Base-by-base conservation (phyloP, 1,140 invertebrate genomes). In the Apis cerana region DNA sequence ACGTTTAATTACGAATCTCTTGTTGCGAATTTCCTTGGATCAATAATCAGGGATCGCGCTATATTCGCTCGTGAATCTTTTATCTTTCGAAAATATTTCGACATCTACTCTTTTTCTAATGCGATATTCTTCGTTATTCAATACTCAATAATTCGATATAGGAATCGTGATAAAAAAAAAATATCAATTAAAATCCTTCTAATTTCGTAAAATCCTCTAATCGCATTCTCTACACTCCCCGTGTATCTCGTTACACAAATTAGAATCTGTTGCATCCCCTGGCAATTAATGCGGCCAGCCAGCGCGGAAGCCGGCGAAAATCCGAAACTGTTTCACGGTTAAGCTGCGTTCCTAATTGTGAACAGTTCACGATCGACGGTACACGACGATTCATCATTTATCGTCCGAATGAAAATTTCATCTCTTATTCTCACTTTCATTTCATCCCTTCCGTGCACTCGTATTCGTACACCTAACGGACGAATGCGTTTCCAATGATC, bases 231-330 rank as follows among this genome's bases (percentile, higher is more conserved):
- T 23, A 7, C 9, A 48, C 17, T 15, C 1, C 21, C 27, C 43
- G 58, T 52, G 59, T 54, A 78, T 78, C 70, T 78, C 65, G 21
- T n/a, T 50, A 43, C 52, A 59, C 54, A 81, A 81, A 81, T 72
- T 81, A 81, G 70, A 62, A 64, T 61, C 65, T 54, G 52, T 43
- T 74, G 65, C 50, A 43, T 48, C 17, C 48, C 21, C 12, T 3
- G 13, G 33, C 23, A 81, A 74, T 81, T 81, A 81, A 81, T 67
- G 52, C 71, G 71, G 75, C 75, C 79, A 81, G 61, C 75, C 75
- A 43, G 52, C 21, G 15, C 17, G n/a, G 79, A 48, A 56, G 52
- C 4, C 50, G 21, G 50, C 59, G 23, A 48, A 61, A 81, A 75
- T 62, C 52, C 68, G 33, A 10, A n/a, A 10, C n/a, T 68, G 56